These are phyloP conservation scores for Hemithea aestivaria DNA, from an alignment of 2,888 invertebrate genomes.

Conservation along the genomic window DNA sequence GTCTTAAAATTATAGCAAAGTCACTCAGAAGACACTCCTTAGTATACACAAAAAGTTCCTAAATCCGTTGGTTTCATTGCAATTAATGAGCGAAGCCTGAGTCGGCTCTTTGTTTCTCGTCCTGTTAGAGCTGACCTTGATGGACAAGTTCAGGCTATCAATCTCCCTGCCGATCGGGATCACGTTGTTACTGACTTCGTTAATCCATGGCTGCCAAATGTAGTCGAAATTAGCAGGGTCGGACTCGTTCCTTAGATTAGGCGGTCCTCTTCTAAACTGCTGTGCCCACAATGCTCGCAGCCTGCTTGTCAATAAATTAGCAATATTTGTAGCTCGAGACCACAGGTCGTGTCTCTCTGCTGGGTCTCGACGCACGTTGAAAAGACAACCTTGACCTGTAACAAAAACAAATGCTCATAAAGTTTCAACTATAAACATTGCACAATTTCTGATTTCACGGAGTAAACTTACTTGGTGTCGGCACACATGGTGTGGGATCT, in stretches of 20 bases:
- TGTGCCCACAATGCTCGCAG: slow-evolving; percentile 62
- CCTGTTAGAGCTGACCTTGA: slow-evolving; percentile 33
- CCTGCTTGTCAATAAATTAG: slow-evolving; percentile 53
- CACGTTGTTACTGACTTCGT: slow-evolving; percentile 12
- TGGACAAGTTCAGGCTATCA: slow-evolving; percentile 34
- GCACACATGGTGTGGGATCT: slow-evolving; percentile 55
- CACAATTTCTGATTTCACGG: too few relatives aligned
- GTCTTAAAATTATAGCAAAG: slow-evolving; percentile 11
- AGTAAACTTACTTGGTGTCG: slow-evolving; percentile 55
- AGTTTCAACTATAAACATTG: too few relatives aligned
- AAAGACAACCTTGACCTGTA: slow-evolving; percentile 83
- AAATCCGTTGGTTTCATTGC: slow-evolving; percentile 50
- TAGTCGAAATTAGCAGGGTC: slow-evolving; percentile 85
- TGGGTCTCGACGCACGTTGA: slow-evolving; percentile 88
- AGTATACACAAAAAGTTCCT: slow-evolving; percentile 65
- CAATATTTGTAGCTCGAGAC: slow-evolving; percentile 73
- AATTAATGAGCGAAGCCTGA: slow-evolving; percentile 42
- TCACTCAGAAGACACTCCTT: slow-evolving; percentile 51
- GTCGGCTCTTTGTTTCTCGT: slow-evolving; percentile 35
- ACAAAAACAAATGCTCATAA: slow-evolving; percentile 28
- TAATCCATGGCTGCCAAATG: slow-evolving; percentile 84
- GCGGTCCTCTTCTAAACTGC: slow-evolving; percentile 67
- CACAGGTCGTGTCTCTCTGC: slow-evolving; percentile 87
- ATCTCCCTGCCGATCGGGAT: slow-evolving; percentile 21
- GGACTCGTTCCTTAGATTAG: slow-evolving; percentile 73